Evolutionary conservation across 2,113 vertebrate genomes (phyloP).

Genomic region (Gasterosteus nipponicus): DNA sequence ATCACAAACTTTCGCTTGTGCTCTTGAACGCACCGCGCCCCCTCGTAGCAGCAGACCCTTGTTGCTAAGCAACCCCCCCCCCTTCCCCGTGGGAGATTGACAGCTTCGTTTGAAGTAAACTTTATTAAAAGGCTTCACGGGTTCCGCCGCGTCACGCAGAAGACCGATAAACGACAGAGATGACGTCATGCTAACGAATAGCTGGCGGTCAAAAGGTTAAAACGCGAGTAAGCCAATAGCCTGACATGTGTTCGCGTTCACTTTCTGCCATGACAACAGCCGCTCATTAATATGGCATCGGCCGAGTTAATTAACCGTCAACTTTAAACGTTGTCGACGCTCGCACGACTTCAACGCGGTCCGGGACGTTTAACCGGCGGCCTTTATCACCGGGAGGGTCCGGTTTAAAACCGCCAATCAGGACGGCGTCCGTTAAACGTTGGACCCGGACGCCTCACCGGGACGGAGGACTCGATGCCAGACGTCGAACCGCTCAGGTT

Average conservation of each 20-base stretch:
- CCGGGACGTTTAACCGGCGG: neutral
- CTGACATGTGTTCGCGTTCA: constrained; percentile 49
- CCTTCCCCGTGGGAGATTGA: constrained; percentile 55
- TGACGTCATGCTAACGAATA: neutral
- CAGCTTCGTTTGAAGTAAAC: constrained; percentile 41
- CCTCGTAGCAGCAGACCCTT: constrained; percentile 40
- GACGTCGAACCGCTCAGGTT: constrained; percentile 71
- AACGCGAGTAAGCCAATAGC: constrained; percentile 60
- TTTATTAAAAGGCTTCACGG: constrained; percentile 15
- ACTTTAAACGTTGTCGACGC: constrained; percentile 25
- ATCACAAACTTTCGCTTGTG: constrained; percentile 3
- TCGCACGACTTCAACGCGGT: too few species aligned
- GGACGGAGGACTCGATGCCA: constrained; percentile 56
- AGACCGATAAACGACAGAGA: neutral
- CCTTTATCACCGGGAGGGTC: too few species aligned
- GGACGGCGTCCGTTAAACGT: neutral
- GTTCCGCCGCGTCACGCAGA: neutral
- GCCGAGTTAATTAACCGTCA: constrained; percentile 59
- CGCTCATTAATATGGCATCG: constrained; percentile 71
- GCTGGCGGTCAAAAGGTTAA: constrained; percentile 20
- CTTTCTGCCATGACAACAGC: constrained; percentile 72
- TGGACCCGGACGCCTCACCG: too few species aligned
- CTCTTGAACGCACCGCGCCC: constrained; percentile 64
- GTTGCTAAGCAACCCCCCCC: constrained; percentile 70
- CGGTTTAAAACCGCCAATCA: neutral